Base-by-base conservation (phyloP, 2,797 vertebrate genomes). In the Pelodytes ibericus region DNA sequence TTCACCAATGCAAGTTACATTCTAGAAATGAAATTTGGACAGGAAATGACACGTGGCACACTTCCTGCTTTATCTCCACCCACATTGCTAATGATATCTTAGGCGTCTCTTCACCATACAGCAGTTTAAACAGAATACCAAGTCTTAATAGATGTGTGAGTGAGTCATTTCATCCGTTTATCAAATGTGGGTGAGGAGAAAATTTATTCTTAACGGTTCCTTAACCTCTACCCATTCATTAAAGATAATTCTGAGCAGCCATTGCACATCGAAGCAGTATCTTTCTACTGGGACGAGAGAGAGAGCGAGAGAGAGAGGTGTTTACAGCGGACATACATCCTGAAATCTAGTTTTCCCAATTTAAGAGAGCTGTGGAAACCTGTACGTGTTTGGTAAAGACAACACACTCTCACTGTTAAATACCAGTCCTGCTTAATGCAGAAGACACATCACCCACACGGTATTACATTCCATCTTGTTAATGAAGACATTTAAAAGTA, bases 121-220 rank as follows among this genome's bases (percentile, higher is more conserved):
- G 39, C 57, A 53, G 64, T 57, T 61, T 73, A 72, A n/a, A 68
- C 53, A 39, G 27, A 16, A 69, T 69, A 56, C n/a, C 27, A 31
- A 57, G 27, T 74, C 64, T 22, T 73, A 69, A 79, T 79, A 79
- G 77, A 79, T 30, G 77, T 74, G 77, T 44, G 71, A 78, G 69
- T 39, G 58, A 63, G 71, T 69, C 69, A 71, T 69, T 79, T 79
- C 15, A 69, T 79, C 64, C 64, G 33, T 79, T 79, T 69, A 73
- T 79, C 77, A 79, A 79, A 79, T 73, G 77, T 68, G 64, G 77
- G 20, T 73, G 47, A 79, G 77, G 77, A 79, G 77, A 8, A 71
- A 79, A 79, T 79, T 79, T 79, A 79, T 79, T 79, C 77, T 74
- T 79, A 62, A 79, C 77, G 77, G 58, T 60, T 79, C 57, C 16